Evolutionary conservation across 2,113 vertebrate species (phyloP), one percentile per base, ranked within the genome.

Genomic region (Tychaedon coryphoeus): DNA sequence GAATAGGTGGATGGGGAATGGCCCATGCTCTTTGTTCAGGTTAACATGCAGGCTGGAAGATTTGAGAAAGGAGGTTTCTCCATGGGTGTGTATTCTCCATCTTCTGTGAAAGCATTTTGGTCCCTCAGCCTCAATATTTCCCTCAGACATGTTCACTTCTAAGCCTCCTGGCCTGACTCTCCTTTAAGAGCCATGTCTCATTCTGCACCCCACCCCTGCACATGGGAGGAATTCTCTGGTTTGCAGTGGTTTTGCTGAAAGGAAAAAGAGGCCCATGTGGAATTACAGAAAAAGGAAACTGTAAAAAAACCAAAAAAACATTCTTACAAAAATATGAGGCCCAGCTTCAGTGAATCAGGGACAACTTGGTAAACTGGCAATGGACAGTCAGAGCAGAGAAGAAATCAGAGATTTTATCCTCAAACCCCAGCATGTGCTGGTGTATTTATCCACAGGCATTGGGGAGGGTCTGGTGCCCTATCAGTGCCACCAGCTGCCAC

Each of bases 1-100:
- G 6, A 10, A 3, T 7, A 12, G 38, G 29, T 24, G 16, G 51
- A 1, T 28, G 45, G 4, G 38, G 24, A 50, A 50, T 3, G 43
- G 38, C 29, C 42, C 1, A 0, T 4, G 20, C 4, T 40, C 29
- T 71, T 33, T 1, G 2, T 6, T 10, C 48, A 40, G 17, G 8
- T 19, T 10, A 16, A 34, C 0, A 0, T 14, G 11, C 12, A n/a
- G 14, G 18, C 25, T 67, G 58, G 62, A 28, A 47, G 51, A 23
- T 14, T 23, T 53, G 19, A 12, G 29, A 72, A 57, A 22, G 45
- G 60, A 71, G 8, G 22, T 58, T n/a, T 61, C 29, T 9, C 34
- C 26, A 10, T 38, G 23, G 45, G 12, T 11, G 10, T 50, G 11
- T 5, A 6, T 26, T 20, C 13, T 20, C 5, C 51, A 40, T 14